Evolutionary conservation across 2,888 invertebrate species (phyloP).

Genomic region (Stenoptilia bipunctidactyla): DNA sequence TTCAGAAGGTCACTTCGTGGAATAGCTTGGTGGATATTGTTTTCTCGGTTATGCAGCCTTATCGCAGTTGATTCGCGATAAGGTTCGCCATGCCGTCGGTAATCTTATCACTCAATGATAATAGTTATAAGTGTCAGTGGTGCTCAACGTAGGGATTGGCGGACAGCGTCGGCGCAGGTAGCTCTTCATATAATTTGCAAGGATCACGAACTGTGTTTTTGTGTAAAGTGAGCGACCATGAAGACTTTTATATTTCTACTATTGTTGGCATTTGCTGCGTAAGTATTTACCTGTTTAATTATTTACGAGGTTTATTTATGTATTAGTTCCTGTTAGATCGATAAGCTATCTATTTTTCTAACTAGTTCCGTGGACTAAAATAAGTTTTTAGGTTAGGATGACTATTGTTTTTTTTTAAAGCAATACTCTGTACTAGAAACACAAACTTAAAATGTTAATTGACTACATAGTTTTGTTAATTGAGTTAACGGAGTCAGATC

Average conservation of each 20-base stretch:
- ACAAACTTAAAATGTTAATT: no score
- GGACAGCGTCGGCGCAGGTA: slow-evolving; percentile 47
- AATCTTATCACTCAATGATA: slow-evolving; percentile 68
- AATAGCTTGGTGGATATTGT: slow-evolving; percentile 34
- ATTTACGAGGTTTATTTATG: no score
- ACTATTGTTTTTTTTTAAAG: no score
- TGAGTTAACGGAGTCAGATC: no score
- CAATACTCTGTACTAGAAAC: no score
- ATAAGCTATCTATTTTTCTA: no score
- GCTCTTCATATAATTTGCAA: slow-evolving; percentile 35
- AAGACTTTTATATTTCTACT: slow-evolving; percentile 34
- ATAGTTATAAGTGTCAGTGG: slow-evolving; percentile 68
- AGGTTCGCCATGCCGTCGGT: slow-evolving; percentile 53
- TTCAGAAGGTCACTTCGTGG: slow-evolving; percentile 28
- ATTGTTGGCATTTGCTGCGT: slow-evolving; percentile 40
- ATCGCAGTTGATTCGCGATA: slow-evolving; percentile 63
- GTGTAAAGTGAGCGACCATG: slow-evolving; percentile 37
- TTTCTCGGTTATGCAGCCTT: slow-evolving; percentile 49
- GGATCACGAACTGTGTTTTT: slow-evolving; percentile 29
- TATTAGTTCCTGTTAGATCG: no score
- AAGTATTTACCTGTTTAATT: slow-evolving; percentile 28
- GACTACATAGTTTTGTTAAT: no score
- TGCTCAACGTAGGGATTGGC: slow-evolving; percentile 47
- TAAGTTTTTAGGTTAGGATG: no score
- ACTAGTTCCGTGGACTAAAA: no score